A percentile compares a stretch with the other conserved stretches of the same genome.
Conservation (phyloP, 2,888 invertebrate genomes). For the Drosophila formosana region DNA sequence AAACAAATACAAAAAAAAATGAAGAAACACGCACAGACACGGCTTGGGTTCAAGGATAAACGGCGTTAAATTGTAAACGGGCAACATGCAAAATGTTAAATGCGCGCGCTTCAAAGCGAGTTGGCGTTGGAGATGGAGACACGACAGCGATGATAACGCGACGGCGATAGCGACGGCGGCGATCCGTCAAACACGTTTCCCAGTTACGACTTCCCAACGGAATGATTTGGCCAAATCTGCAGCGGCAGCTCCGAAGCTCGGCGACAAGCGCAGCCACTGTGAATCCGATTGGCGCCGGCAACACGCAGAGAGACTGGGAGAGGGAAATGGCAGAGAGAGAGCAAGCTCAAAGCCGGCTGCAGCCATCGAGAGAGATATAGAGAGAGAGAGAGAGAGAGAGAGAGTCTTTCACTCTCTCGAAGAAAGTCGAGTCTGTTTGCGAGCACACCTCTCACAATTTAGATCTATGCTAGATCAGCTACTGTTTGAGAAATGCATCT, state of each 20-base stretch:
- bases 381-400: neutral
- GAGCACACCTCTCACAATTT: slow-evolving; percentile 19
- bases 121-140: too few species aligned
- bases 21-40: slow-evolving; percentile 27
- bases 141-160: slow-evolving; percentile 14
- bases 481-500: slow-evolving; percentile 18
- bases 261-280: slow-evolving; percentile 15
- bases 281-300: slow-evolving; percentile 24
- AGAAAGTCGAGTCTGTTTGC: slow-evolving; percentile 34
- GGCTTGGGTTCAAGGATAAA: slow-evolving; percentile 42
- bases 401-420: slow-evolving; percentile 20
- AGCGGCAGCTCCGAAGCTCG: slow-evolving; percentile 53
- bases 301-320: slow-evolving; percentile 15
- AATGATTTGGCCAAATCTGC: slow-evolving; percentile 74
- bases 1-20: slow-evolving; percentile 20
- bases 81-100: slow-evolving; percentile 10
- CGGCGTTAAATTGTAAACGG: slow-evolving; percentile 19
- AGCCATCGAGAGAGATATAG: neutral
- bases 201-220: slow-evolving; percentile 72
- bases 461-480: slow-evolving; percentile 12
- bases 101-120: slow-evolving; percentile 41
- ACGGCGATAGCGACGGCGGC: slow-evolving; percentile 13
- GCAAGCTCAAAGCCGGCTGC: slow-evolving; percentile 5
- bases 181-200: slow-evolving; percentile 69
- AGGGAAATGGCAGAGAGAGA: slow-evolving; percentile 2